phyloP scores from a whole-genome alignment of 37 sponge, comb jelly and placozoan genomes.

The Beroe ovata region DNA sequence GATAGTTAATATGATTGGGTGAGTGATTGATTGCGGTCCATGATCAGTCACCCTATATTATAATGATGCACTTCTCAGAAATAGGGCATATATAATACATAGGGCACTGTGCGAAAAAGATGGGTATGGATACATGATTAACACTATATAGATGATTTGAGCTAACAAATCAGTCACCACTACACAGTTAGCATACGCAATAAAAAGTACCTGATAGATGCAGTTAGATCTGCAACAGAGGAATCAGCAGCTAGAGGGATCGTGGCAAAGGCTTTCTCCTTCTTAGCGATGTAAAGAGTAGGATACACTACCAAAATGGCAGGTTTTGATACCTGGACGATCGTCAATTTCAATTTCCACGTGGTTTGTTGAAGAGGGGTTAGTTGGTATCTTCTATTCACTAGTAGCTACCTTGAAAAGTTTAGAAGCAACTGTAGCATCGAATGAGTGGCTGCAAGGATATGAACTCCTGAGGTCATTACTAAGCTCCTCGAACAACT shows the following conservation, averaged over 20 bases:
- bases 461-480: slow-evolving; percentile 36
- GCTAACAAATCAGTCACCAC: too few species aligned
- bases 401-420: slow-evolving; percentile 62
- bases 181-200: too few species aligned
- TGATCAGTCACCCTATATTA: too few species aligned
- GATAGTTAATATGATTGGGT: background rate
- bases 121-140: too few species aligned
- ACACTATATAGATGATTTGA: too few species aligned
- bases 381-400: too few species aligned
- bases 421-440: slow-evolving; percentile 38
- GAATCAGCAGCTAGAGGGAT: slow-evolving; percentile 13
- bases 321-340: slow-evolving; percentile 20
- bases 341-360: too few species aligned
- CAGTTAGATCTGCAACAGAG: background rate
- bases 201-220: slow-evolving; percentile 46
- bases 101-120: too few species aligned
- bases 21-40: too few species aligned
- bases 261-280: slow-evolving; percentile 31
- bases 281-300: slow-evolving; percentile 46
- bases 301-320: slow-evolving; percentile 22
- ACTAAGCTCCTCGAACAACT: slow-evolving; percentile 40
- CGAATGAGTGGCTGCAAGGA: slow-evolving; percentile 42
- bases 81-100: too few species aligned
- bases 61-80: too few species aligned
- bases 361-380: too few species aligned